phyloP scores from a whole-genome alignment of 2,888 invertebrate species.

The Drosophila paranaensis region DNA sequence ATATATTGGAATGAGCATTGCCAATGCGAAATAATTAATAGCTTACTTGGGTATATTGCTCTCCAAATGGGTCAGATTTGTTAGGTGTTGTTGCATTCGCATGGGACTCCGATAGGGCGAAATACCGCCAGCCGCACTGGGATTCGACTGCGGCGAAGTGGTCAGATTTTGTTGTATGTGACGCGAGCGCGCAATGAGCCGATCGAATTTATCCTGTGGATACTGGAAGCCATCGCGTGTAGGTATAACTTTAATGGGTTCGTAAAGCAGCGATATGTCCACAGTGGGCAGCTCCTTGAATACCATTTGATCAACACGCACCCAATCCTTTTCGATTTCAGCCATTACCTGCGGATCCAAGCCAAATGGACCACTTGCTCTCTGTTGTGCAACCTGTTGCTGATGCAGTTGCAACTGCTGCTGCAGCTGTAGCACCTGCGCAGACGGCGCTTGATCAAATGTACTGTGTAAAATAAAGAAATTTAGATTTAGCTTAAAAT shows the following conservation, averaged over 20 bases:
- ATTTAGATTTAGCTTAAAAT: slow-evolving; percentile 1
- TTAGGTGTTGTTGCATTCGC: slow-evolving; percentile 63
- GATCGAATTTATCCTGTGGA: slow-evolving; percentile 84
- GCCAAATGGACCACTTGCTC: slow-evolving; percentile 90
- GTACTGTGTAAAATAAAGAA: slow-evolving; percentile 61
- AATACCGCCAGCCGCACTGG: slow-evolving; percentile 52
- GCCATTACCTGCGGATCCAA: slow-evolving; percentile 90
- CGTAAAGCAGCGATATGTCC: slow-evolving; percentile 84
- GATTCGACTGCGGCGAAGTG: slow-evolving; percentile 73
- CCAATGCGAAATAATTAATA: not conserved
- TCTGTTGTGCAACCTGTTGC: slow-evolving; percentile 85
- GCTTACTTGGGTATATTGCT: slow-evolving; percentile 77
- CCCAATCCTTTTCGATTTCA: slow-evolving; percentile 87
- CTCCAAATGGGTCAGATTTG: slow-evolving; percentile 40
- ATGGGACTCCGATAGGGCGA: slow-evolving; percentile 82
- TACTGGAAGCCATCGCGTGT: slow-evolving; percentile 85
- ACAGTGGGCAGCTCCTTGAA: slow-evolving; percentile 82
- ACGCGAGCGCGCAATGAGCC: slow-evolving; percentile 79
- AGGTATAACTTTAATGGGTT: slow-evolving; percentile 86
- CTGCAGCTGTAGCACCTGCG: slow-evolving; percentile 79
- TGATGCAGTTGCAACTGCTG: slow-evolving; percentile 65
- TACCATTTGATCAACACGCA: slow-evolving; percentile 85
- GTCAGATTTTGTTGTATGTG: slow-evolving; percentile 76
- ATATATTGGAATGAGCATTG: not conserved
- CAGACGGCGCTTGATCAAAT: slow-evolving; percentile 83